Percentiles rank a stretch among this genome's conserved stretches.
Evolutionary conservation across 2,888 invertebrate genomes (phyloP).

Genomic region (Anoplius nigerrimus): DNA sequence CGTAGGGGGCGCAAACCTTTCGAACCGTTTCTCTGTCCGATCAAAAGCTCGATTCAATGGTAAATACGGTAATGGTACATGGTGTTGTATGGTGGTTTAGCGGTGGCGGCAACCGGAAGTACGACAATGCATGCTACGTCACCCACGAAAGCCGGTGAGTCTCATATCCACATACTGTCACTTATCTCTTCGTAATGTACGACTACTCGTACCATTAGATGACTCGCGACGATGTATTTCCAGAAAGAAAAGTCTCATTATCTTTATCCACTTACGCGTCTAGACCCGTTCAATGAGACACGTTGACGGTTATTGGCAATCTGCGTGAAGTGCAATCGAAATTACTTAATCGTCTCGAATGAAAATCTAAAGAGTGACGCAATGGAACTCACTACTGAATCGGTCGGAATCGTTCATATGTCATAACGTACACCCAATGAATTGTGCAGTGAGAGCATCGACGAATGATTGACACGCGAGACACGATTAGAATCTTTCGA

Average conservation of each 20-base stretch:
- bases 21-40: conserved; percentile 48
- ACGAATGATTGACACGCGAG: too few relatives aligned
- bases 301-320: too few relatives aligned
- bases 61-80: conserved; percentile 67
- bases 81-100: conserved; percentile 73
- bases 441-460: conserved; percentile 27
- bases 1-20: background rate
- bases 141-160: conserved; percentile 74
- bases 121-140: conserved; percentile 73
- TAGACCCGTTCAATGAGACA: too few relatives aligned
- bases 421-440: conserved; percentile 28
- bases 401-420: conserved; percentile 25
- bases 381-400: background rate
- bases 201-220: conserved; percentile 22
- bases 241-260: conserved; percentile 37
- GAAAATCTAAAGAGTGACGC: too few relatives aligned
- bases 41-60: conserved; percentile 32
- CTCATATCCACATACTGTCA: conserved; percentile 49
- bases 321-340: too few relatives aligned
- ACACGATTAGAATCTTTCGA: too few relatives aligned
- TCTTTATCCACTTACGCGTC: conserved; percentile 43
- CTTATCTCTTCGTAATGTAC: conserved; percentile 41
- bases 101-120: conserved; percentile 72
- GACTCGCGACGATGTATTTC: background rate
- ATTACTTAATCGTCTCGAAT: too few relatives aligned